Base-by-base conservation (phyloP, 2,113 vertebrate species). In the Callithrix jacchus region DNA sequence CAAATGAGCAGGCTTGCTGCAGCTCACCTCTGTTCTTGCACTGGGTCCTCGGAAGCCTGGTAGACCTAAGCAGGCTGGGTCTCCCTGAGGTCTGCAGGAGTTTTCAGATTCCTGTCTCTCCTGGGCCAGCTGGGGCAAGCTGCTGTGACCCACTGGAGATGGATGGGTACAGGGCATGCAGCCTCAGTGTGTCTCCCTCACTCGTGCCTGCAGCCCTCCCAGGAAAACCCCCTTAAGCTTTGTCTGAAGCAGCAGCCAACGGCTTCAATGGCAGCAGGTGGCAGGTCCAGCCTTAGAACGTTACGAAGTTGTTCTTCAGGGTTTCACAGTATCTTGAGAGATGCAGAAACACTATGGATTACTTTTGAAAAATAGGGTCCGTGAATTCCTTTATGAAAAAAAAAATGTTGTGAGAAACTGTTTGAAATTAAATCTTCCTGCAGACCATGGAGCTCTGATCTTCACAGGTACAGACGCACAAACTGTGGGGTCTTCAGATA, bases 41-140 rank as follows among this genome's bases (percentile, higher is more conserved):
- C 0, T 2, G 3, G 23, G 27, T 1, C 1, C 2, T 2, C 0
- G 1, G 35, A 56, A 5, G 20, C 21, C 35, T 2, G 6, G 11
- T 2, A 12, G 20, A 2, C 12, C 37, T 12, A 35, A 12, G 77
- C 23, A 18, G 64, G 30, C 16, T 1, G 30, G 35, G 25, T 40
- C 14, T 80, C 73, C 35, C 8, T 0, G 2, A 21, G 30, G 37
- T 52, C 20, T 11, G 21, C 13, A 25, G 11, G 21, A 45, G 0
- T 8, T 32, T 35, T 32, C 64, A 58, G 58, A 18, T 12, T 18
- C n/a, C 7, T 20, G 11, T 13, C 21, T 30, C 25, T 54, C 16
- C 47, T 83, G 91, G 95, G 18, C 32, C 80, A 16, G 8, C 16
- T 68, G n/a, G 37, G 66, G 73, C 52, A 88, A 84, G 8, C 35